Conservation (phyloP, 2,113 vertebrate genomes). For the Ranitomeya imitator region DNA sequence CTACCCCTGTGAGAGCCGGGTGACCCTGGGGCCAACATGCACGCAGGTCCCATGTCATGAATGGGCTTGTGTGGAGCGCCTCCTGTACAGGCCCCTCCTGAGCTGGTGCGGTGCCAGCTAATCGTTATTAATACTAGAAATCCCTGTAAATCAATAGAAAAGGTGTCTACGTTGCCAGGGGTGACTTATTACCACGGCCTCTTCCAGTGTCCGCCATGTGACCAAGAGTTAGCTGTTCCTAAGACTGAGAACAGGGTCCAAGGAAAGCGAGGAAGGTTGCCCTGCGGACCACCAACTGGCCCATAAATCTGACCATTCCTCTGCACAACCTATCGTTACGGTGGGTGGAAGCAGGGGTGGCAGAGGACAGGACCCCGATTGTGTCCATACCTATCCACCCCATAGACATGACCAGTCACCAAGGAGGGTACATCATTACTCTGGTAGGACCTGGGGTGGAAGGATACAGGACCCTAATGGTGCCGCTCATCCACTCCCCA, state of each 20-base stretch:
- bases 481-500: background rate
- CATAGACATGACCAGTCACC: background rate
- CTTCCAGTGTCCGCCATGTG: background rate
- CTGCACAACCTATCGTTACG: no score
- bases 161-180: background rate
- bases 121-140: background rate
- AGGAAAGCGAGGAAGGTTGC: no score
- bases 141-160: background rate
- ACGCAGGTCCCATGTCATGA: background rate
- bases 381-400: no score
- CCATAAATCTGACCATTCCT: no score
- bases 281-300: no score
- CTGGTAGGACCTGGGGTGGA: background rate
- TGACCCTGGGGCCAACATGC: conserved; percentile 14
- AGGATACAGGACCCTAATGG: no score
- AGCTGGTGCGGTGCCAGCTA: background rate
- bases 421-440: background rate
- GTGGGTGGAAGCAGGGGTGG: no score
- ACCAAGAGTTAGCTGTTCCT: background rate
- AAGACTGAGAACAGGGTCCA: background rate
- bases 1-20: conserved; percentile 14
- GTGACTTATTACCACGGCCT: background rate
- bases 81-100: background rate
- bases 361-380: no score
- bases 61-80: background rate